phyloP scores from a whole-genome alignment of 2,888 invertebrate genomes.

The Tanytarsus gracilentus region DNA sequence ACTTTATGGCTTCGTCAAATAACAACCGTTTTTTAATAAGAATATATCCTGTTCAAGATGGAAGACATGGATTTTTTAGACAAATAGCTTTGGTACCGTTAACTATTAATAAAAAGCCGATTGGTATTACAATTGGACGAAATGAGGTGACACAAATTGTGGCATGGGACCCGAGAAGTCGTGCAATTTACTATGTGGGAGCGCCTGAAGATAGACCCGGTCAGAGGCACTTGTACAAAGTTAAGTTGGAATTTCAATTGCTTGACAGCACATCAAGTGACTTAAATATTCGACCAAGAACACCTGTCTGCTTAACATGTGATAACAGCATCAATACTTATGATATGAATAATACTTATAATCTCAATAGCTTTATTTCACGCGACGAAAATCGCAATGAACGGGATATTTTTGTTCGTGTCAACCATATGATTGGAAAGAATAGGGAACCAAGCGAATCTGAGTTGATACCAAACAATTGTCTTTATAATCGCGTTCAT shows the following conservation, averaged over 20 bases:
- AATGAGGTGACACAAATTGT: slow-evolving; percentile 65
- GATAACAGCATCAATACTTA: slow-evolving; percentile 38
- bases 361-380: slow-evolving; percentile 20
- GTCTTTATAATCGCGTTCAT: slow-evolving; percentile 56
- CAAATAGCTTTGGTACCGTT: slow-evolving; percentile 22
- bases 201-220: slow-evolving; percentile 69
- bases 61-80: slow-evolving; percentile 46
- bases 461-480: slow-evolving; percentile 46
- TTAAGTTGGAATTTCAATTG: slow-evolving; percentile 46
- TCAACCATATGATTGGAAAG: slow-evolving; percentile 36
- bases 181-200: slow-evolving; percentile 70
- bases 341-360: slow-evolving; percentile 20
- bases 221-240: slow-evolving; percentile 72
- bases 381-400: slow-evolving; percentile 15
- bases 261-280: slow-evolving; percentile 36
- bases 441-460: slow-evolving; percentile 39
- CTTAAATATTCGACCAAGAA: slow-evolving; percentile 38
- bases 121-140: slow-evolving; percentile 59
- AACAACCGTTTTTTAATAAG: slow-evolving; percentile 25
- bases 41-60: slow-evolving; percentile 49
- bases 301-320: slow-evolving; percentile 43
- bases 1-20: background rate
- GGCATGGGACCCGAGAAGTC: slow-evolving; percentile 66
- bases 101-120: slow-evolving; percentile 35
- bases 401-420: slow-evolving; percentile 32